A percentile compares a stretch with the other conserved stretches of the same genome.
These are phyloP conservation scores for Masnerella sp. DNA, from an alignment of 2,888 invertebrate species.

Conservation along the genomic window DNA sequence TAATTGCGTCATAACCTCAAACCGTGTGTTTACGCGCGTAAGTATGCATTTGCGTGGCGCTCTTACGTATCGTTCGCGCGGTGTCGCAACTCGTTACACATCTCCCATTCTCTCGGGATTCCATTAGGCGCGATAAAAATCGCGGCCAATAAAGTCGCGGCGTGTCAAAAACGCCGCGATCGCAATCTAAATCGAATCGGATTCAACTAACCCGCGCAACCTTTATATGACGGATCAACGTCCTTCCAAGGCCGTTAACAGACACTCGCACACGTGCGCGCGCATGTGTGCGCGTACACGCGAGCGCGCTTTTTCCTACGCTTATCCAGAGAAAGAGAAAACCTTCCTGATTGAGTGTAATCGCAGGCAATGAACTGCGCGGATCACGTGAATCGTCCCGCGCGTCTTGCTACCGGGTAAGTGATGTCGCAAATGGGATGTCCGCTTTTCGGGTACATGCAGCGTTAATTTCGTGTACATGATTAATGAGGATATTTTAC, in stretches of 20 bases:
- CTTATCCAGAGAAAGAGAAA: slow-evolving; percentile 52
- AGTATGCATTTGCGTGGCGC: slow-evolving; percentile 2
- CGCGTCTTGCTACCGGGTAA: too few species aligned
- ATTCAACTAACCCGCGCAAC: slow-evolving; percentile 40
- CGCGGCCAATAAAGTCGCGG: too few species aligned
- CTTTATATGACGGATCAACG: slow-evolving; percentile 55
- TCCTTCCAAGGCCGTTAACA: slow-evolving; percentile 55
- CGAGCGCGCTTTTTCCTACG: slow-evolving; percentile 31
- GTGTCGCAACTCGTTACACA: slow-evolving; percentile 22
- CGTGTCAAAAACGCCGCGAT: slow-evolving; percentile 26
- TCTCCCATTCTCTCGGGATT: slow-evolving; percentile 7
- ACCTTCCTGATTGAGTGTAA: slow-evolving; percentile 48
- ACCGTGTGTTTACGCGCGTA: slow-evolving; percentile 17
- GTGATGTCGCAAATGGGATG: neutral
- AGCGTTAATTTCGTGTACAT: too few species aligned
- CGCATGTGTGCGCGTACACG: neutral
- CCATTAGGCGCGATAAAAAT: slow-evolving; percentile 25
- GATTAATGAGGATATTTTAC: too few species aligned
- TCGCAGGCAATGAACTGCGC: slow-evolving; percentile 47
- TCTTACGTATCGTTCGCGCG: neutral
- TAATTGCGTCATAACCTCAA: slow-evolving; percentile 14
- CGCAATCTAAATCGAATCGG: slow-evolving; percentile 40
- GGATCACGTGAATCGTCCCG: slow-evolving; percentile 27
- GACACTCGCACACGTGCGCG: slow-evolving; percentile 5
- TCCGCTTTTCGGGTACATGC: too few species aligned